Evolutionary conservation across 2,113 vertebrate species (phyloP), one percentile per base, ranked within the genome.

Genomic region (Philantomba maxwellii): DNA sequence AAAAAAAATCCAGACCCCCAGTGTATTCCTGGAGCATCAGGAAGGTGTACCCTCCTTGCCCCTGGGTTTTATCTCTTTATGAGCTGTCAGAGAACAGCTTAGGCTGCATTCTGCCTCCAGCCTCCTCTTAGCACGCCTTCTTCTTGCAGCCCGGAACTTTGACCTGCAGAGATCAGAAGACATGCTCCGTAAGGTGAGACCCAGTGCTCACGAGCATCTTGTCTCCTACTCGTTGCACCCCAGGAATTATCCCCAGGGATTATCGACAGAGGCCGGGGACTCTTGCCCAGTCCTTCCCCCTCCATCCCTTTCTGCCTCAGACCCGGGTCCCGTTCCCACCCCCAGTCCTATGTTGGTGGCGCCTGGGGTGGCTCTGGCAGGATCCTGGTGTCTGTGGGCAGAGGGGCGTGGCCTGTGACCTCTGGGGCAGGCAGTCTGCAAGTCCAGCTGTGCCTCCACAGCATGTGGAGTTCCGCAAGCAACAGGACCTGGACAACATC

Each of bases 171-270:
- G 99, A 98, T 98, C 99, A 0, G 99, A 99, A 97, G 98, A 98
- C 1, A 99, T 99, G 99, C 95, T 99, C 87, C 98, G 99, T 94
- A 99, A 99, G 99, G 99, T 99, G 97, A 97, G 87, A 43, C 1
- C 83, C 57, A 10, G 2, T 36, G 30, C 45, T 7, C 51, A 4
- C 1, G 7, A 26, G 49, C 1, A 10, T 12, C 57, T 73, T 25
- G 26, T 25, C n/a, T 75, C 58, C 82, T 49, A 0, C 21, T 10
- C 1, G 0, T 26, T 0, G 16, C 6, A 12, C 17, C 3, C 75
- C 75, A 10, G 75, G 75, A 26, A 9, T 19, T 80, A 47, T 30
- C 75, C 53, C 47, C 10, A 36, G 47, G 58, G 4, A 36, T 33
- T 21, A 10, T n/a, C 0, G 0, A 45, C 55, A 21, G 39, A 82